Percentiles rank a stretch among this genome's conserved stretches.
These are phyloP conservation scores for Blastomussa wellsi DNA, from an alignment of 92 coral and sea anemone genomes.

Conservation along the genomic window DNA sequence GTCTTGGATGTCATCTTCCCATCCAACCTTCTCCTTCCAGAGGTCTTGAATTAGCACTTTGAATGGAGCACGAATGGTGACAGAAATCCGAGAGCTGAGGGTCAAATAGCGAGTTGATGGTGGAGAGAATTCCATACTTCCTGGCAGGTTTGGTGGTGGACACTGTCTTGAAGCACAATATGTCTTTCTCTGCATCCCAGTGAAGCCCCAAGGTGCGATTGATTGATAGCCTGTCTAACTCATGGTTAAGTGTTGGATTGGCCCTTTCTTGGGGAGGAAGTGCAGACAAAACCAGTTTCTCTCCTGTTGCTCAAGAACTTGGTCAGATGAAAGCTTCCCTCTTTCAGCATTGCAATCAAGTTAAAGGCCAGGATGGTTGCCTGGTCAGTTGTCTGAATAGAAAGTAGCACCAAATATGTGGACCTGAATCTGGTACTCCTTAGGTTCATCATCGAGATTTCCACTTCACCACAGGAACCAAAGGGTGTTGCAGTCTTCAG, in stretches of 20 bases:
- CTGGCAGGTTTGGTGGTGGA: conserved; percentile 48
- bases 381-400: conserved; percentile 8
- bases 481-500: conserved; percentile 44
- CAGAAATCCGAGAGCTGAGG: conserved; percentile 44
- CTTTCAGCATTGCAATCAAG: conserved; percentile 28
- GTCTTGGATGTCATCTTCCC: conserved; percentile 49
- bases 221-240: too few species aligned
- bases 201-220: too few species aligned
- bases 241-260: conserved; percentile 26
- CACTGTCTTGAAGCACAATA: conserved; percentile 38
- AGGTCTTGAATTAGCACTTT: conserved; percentile 40
- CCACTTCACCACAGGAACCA: conserved; percentile 60
- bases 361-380: conserved; percentile 44
- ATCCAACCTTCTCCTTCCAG: conserved; percentile 36
- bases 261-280: conserved; percentile 47
- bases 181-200: conserved; percentile 61
- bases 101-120: conserved; percentile 46
- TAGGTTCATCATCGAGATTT: conserved; percentile 17
- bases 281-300: conserved; percentile 34
- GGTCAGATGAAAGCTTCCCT: conserved; percentile 54
- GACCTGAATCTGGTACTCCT: conserved; percentile 49
- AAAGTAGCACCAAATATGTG: conserved; percentile 65
- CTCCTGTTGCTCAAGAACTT: conserved; percentile 55
- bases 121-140: conserved; percentile 57
- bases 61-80: conserved; percentile 42